phyloP scores from a whole-genome alignment of 2,888 invertebrate species.

The Oscheius myriophilus region DNA sequence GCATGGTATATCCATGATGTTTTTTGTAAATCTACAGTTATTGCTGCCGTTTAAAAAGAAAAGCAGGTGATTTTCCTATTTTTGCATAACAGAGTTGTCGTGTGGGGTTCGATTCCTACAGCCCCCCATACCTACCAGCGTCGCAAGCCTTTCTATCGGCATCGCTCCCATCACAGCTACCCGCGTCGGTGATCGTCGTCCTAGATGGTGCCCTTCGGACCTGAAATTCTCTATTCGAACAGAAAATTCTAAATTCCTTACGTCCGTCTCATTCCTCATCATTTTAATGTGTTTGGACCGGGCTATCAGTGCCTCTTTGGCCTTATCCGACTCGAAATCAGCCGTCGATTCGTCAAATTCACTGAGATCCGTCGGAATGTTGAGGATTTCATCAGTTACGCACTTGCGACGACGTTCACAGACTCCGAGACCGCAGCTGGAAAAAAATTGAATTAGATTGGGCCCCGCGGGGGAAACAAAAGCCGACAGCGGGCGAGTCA shows the following conservation, averaged over 20 bases:
- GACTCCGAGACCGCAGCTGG: slow-evolving; percentile 52
- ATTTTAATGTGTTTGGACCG: slow-evolving; percentile 30
- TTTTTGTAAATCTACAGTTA: no score
- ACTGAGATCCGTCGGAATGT: slow-evolving; percentile 49
- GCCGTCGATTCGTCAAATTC: slow-evolving; percentile 44
- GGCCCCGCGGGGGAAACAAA: neutral
- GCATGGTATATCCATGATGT: no score
- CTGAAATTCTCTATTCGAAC: no score
- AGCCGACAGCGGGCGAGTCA: neutral
- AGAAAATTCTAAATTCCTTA: no score
- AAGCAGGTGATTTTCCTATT: no score
- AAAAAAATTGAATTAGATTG: neutral
- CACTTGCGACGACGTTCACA: slow-evolving; percentile 54
- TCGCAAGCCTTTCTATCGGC: slow-evolving; percentile 56
- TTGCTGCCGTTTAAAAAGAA: no score
- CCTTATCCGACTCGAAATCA: slow-evolving; percentile 24
- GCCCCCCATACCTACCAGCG: slow-evolving; percentile 50
- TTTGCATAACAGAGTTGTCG: no score
- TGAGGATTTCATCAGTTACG: slow-evolving; percentile 55
- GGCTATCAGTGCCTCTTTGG: slow-evolving; percentile 25
- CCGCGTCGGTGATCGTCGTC: slow-evolving; percentile 33
- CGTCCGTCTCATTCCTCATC: slow-evolving; percentile 22
- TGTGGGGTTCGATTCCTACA: no score
- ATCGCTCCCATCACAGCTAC: slow-evolving; percentile 53
- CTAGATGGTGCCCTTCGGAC: slow-evolving; percentile 19